phyloP scores from a whole-genome alignment of 2,888 invertebrate genomes.

The Noctua janthina region DNA sequence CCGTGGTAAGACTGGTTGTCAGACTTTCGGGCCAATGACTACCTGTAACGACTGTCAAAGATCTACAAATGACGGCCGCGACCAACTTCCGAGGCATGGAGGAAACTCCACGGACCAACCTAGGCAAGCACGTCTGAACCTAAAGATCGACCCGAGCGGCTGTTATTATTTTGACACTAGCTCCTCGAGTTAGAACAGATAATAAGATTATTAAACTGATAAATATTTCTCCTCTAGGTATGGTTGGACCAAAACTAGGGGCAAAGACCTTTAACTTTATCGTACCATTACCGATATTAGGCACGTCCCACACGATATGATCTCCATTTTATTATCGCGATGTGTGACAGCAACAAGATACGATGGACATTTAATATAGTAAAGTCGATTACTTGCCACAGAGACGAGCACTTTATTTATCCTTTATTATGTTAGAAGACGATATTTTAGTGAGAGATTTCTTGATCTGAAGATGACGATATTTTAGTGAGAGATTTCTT shows the following conservation, averaged over 20 bases:
- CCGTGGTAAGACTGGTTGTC: too few species aligned
- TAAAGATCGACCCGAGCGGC: too few species aligned
- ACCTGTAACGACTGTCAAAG: too few species aligned
- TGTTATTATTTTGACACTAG: too few species aligned
- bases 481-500: neutral
- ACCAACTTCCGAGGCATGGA: too few species aligned
- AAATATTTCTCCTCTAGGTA: neutral
- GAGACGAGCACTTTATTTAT: constrained; percentile 13
- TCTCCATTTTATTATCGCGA: constrained; percentile 59
- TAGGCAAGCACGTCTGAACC: too few species aligned
- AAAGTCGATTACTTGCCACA: constrained; percentile 38
- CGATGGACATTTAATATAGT: constrained; percentile 47
- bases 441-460: neutral
- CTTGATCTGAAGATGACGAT: neutral
- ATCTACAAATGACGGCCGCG: too few species aligned
- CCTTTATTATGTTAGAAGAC: constrained; percentile 15
- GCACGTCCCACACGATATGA: constrained; percentile 34
- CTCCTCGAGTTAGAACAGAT: too few species aligned
- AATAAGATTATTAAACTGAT: neutral
- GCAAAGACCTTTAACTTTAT: constrained; percentile 35
- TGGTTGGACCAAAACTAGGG: neutral
- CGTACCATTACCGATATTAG: constrained; percentile 54
- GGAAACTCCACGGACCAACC: too few species aligned
- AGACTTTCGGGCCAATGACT: too few species aligned
- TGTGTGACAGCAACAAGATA: constrained; percentile 52